A percentile compares a stretch with the other conserved stretches of the same genome.
Conservation (phyloP, 1,140 invertebrate species). For the Augochlora pura region DNA sequence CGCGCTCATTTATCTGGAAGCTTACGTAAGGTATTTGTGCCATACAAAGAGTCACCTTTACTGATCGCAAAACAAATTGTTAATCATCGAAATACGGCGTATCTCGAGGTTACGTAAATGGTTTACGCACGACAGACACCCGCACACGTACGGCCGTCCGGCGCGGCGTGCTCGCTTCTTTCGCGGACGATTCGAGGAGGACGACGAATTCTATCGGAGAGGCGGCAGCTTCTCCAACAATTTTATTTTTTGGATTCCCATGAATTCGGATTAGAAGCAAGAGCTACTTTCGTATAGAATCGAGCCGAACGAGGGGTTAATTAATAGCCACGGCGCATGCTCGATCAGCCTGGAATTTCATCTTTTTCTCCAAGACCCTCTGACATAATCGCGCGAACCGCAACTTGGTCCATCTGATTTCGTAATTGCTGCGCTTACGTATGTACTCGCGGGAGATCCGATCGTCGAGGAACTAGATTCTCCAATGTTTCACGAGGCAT, state of each 20-base stretch:
- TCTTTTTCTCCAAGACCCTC: not conserved
- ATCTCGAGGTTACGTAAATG: constrained; percentile 76
- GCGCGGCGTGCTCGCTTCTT: constrained; percentile 36
- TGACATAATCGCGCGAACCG: constrained; percentile 42
- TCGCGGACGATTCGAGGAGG: constrained; percentile 32
- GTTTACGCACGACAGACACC: constrained; percentile 62
- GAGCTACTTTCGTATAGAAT: no score
- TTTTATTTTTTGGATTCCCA: no score
- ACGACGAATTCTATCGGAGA: constrained; percentile 40
- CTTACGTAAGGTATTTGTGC: constrained; percentile 79
- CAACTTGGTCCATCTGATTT: constrained; percentile 23
- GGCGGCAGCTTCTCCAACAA: no score
- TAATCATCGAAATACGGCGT: constrained; percentile 78
- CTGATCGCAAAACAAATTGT: constrained; percentile 80
- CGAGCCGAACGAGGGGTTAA: no score
- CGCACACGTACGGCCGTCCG: constrained; percentile 20
- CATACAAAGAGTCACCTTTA: constrained; percentile 78
- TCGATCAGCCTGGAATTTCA: no score
- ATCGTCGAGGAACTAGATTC: constrained; percentile 36
- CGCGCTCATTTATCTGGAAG: constrained; percentile 75
- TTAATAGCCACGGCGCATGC: no score
- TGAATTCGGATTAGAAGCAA: no score
- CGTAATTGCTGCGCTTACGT: constrained; percentile 46
- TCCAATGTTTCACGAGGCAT: constrained; percentile 1
- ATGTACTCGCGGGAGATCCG: constrained; percentile 1